Percentiles rank a stretch among this genome's conserved stretches.
These are phyloP conservation scores for Penaeus monodon DNA, from an alignment of 2,888 invertebrate genomes.

Conservation along the genomic window DNA sequence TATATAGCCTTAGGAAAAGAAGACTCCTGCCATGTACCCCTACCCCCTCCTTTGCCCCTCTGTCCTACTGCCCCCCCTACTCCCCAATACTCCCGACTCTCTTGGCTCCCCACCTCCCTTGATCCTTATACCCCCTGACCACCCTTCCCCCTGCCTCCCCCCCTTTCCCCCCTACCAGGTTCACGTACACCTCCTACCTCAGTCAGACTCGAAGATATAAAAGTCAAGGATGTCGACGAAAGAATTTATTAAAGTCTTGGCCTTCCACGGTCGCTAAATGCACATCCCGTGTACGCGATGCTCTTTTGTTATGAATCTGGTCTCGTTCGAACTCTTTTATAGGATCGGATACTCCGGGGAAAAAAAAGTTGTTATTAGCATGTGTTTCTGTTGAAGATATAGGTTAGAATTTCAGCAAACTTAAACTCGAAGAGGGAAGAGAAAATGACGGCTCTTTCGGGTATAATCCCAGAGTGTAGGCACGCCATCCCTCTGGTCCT, in stretches of 20 bases:
- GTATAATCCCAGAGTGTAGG: too few relatives aligned
- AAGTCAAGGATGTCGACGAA: slow-evolving; percentile 24
- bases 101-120: neutral
- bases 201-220: slow-evolving; percentile 29
- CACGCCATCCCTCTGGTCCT: slow-evolving; percentile 6
- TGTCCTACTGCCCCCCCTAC: neutral
- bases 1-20: too few relatives aligned
- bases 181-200: neutral
- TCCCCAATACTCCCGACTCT: neutral
- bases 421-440: too few relatives aligned
- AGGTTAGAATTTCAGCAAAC: too few relatives aligned
- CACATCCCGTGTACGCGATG: slow-evolving; percentile 1
- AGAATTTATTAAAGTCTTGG: slow-evolving; percentile 32
- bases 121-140: neutral
- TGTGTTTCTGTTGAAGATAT: too few relatives aligned
- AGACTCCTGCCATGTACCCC: neutral
- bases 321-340: too few relatives aligned
- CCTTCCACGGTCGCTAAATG: slow-evolving; percentile 12
- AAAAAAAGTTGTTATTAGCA: too few relatives aligned
- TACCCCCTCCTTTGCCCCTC: neutral
- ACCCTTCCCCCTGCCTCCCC: neutral
- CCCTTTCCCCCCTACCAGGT: neutral
- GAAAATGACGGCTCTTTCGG: too few relatives aligned
- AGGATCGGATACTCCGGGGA: too few relatives aligned
- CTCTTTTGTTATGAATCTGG: neutral